Base-by-base conservation (phyloP, 2,113 vertebrate species). In the Syrmaticus mikado region DNA sequence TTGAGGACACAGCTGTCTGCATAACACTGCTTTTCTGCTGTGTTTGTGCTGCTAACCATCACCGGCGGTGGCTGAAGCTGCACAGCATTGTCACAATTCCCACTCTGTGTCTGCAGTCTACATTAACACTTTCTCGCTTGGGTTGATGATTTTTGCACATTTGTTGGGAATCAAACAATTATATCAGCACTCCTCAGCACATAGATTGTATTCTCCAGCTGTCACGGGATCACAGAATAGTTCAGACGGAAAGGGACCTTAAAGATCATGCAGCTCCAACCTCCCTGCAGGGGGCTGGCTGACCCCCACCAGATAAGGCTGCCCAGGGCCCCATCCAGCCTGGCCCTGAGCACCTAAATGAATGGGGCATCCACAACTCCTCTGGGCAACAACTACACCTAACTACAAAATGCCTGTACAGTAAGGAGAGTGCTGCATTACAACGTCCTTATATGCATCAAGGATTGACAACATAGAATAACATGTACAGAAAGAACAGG, bases 1-100 rank as follows among this genome's bases (percentile, higher is more conserved):
- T 32, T 46, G 70, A 87, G 94, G 94, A 92, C 88, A 58, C 58
- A 73, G 84, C 82, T 82, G 64, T 6, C 73, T 87, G 52, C 20
- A 36, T n/a, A 74, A 50, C 2, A 6, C 8, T 8, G 4, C 1
- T 19, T 58, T 55, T 62, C 16, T 13, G 43, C 66, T 20, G 6
- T 5, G 7, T 0, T 11, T 15, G 4, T 65, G 73, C 73, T 0
- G 1, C 57, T 48, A 57, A 67, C 52, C 32, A 6, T 4, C 24
- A 8, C 70, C 12, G 22, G 43, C 0, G 3, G 86, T 0, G 40
- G 77, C 20, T 43, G 71, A 36, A 78, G 38, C 5, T 3, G 45
- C 32, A 4, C 1, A 0, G 90, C 1, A 2, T 57, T 72, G 67
- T n/a, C 58, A 46, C 62, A 50, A 72, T 72, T 91, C 78, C 58